Percentiles rank a stretch among this genome's conserved stretches.
Conservation (phyloP, 2,797 vertebrate species). For the Microchirus variegatus region DNA sequence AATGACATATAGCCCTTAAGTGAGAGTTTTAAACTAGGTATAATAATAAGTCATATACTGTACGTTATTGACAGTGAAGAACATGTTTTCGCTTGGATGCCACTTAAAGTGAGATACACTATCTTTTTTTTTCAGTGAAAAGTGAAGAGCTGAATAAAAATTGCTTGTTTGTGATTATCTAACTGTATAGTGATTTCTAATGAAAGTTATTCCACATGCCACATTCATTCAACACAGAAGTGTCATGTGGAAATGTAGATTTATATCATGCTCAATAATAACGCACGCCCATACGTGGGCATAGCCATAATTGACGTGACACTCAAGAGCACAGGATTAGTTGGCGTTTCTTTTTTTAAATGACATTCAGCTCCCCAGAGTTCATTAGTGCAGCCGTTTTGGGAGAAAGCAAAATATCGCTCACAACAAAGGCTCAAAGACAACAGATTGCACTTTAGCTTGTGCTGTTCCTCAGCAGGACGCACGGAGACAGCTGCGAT, state of each 20-base stretch:
- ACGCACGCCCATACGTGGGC: conserved; percentile 30
- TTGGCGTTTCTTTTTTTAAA: conserved; percentile 46
- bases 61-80: conserved; percentile 46
- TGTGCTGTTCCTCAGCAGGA: conserved; percentile 44
- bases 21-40: conserved; percentile 45
- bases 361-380: conserved; percentile 40
- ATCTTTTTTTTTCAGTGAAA: too few relatives aligned
- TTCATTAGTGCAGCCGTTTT: conserved; percentile 62
- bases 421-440: conserved; percentile 57
- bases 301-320: conserved; percentile 62
- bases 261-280: conserved; percentile 69
- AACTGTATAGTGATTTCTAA: conserved; percentile 22
- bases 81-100: conserved; percentile 38
- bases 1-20: conserved; percentile 50
- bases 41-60: conserved; percentile 54
- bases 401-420: conserved; percentile 30
- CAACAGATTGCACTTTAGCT: conserved; percentile 43
- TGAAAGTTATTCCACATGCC: conserved; percentile 48
- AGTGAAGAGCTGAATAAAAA: too few relatives aligned
- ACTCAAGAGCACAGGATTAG: conserved; percentile 49
- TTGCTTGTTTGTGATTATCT: too few relatives aligned
- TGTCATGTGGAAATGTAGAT: conserved; percentile 55
- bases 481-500: conserved; percentile 25
- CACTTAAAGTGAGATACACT: conserved; percentile 38
- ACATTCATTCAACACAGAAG: conserved; percentile 45